Evolutionary conservation across 2,888 invertebrate species (phyloP), one percentile per base, ranked within the genome.

Genomic region (Petrolisthes cinctipes): DNA sequence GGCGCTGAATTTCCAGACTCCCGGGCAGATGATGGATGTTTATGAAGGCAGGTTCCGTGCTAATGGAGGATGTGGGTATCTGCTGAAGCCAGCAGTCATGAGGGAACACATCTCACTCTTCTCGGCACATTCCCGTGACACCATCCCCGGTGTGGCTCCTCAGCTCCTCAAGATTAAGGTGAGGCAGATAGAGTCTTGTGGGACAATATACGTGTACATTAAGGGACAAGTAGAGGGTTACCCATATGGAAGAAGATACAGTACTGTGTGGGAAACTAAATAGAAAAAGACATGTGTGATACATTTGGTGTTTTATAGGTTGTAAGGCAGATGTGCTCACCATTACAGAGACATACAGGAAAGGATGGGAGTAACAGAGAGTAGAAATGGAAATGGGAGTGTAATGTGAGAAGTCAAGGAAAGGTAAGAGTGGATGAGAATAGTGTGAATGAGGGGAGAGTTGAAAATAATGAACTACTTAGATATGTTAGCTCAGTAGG

Each of bases 1-100:
- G 90, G 93, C 94, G 4, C 92, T 95, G 91, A 94, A 94, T 92
- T 94, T 94, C 92, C 94, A 95, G 92, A 94, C 94, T 0, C 93
- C 94, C 1, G 94, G 94, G 0, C 92, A 94, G 83, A 94, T 94
- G 94, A 94, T 94, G 94, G 94, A 95, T 92, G 92, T 95, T n/a
- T 94, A 94, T 92, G 93, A 94, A 91, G 95, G 94, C 17, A 93
- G 94, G 92, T 95, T 95, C 92, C 92, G 92, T n/a, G 94, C 94
- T 90, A 95, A 95, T 92, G 95, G 94, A 11, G 93, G 93, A 17
- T 95, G 94, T 92, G 95, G 95, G n/a, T 95, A 93, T 92, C 94
- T 95, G 7, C 91, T 95, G 73, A 95, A 95, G 91, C 95, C 95
- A 0, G 91, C 93, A 76, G 93, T 94, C 51, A 94, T 95, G 93